Evolutionary conservation across 2,797 vertebrate genomes (phyloP), one percentile per base, ranked within the genome.

Genomic region (Salmo trutta): DNA sequence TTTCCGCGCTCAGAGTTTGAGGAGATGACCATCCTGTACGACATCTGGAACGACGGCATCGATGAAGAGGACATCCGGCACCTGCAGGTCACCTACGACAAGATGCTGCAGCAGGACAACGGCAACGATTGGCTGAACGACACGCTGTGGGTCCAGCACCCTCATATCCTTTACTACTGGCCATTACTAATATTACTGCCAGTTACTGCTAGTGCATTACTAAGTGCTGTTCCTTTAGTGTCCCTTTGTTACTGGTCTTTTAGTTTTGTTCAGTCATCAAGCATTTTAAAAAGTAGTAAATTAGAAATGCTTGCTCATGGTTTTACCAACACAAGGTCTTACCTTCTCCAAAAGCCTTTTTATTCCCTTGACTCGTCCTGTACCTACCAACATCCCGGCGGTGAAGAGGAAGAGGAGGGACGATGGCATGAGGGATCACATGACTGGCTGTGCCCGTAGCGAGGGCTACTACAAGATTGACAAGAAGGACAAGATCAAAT

Each of bases 391-490:
- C 82, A 88, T 93, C 85, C 96, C 95, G 2, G 92, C 93, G n/a
- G 94, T 96, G 52, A 99, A 98, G 94, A 97, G 96, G 29, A 99
- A 97, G 93, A 96, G 97, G 65, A 89, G 96, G 73, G 98, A 99
- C 0, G 98, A 99, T 0, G 97, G 97, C 47, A 96, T 99, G 92
- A 94, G 97, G 6, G 98, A 99, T 87, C 98, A 99, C 1, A 86
- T 95, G 81, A 99, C 98, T 0, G 98, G 98, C 88, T 99, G 98
- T 0, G 97, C 97, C 0, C 95, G 98, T 56, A 99, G 98, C 0
- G 98, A 99, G 88, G 98, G 98, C 79, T 99, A 98, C 86, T 99
- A 99, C 88, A 99, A 98, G 90, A 99, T 99, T 0, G 97, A 98
- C 88, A 97, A 98, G 93, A 98, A 99, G 90, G 98, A 99, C 91